Evolutionary conservation across 2,113 vertebrate species (phyloP).

Genomic region (Dolichallabes microphthalmus): DNA sequence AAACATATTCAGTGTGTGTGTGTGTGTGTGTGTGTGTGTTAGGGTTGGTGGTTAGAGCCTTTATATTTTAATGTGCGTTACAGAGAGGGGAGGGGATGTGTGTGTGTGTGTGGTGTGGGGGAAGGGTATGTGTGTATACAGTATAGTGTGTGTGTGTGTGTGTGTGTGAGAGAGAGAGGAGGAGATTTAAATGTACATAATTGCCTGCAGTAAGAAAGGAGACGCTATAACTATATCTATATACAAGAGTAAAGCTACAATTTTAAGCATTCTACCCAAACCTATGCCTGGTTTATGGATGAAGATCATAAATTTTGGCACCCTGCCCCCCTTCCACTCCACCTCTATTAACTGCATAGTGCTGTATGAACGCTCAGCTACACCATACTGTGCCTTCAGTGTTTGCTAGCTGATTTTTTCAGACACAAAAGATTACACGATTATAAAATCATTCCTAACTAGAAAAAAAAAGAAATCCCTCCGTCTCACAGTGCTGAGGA

Average conservation of each 20-base stretch:
- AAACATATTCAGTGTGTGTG: not conserved
- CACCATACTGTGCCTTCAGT: not conserved
- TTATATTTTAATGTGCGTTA: constrained; percentile 4
- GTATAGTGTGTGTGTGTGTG: not conserved
- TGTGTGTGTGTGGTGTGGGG: constrained; percentile 1
- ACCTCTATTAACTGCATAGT: not conserved
- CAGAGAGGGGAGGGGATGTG: not conserved
- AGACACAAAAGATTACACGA: not conserved
- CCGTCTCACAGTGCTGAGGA: not conserved
- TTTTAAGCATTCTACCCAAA: not conserved
- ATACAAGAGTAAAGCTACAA: not conserved
- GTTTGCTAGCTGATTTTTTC: too few relatives aligned
- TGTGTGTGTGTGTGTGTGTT: not conserved
- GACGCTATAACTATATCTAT: not conserved
- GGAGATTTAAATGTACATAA: not conserved
- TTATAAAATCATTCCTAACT: not conserved
- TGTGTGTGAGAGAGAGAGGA: constrained; percentile 8
- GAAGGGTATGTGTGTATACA: not conserved
- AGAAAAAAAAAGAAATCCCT: not conserved
- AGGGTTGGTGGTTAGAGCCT: not conserved
- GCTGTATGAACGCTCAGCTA: not conserved
- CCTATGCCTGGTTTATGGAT: too few relatives aligned
- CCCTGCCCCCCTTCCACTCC: not conserved
- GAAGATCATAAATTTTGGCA: constrained; percentile 9
- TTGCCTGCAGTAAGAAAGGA: not conserved